phyloP scores from a whole-genome alignment of 2,888 invertebrate genomes.

The Hybos culiciformis region DNA sequence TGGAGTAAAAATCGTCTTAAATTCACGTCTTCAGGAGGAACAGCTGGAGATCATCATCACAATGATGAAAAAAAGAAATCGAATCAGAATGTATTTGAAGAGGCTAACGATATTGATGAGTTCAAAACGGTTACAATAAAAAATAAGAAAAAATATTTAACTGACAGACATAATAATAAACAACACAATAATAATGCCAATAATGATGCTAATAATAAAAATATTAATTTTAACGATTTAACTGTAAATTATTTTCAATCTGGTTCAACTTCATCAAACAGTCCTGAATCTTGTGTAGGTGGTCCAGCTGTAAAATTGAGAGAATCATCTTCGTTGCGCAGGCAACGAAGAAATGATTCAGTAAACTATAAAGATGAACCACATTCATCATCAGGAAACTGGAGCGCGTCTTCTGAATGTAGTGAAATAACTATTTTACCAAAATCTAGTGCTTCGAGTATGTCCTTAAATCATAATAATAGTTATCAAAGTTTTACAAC shows the following conservation, averaged over 20 bases:
- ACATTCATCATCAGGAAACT: slow-evolving; percentile 85
- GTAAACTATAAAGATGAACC: slow-evolving; percentile 57
- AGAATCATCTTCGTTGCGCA: slow-evolving; percentile 56
- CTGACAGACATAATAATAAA: not conserved
- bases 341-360: slow-evolving; percentile 50
- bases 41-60: slow-evolving; percentile 34
- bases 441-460: slow-evolving; percentile 56
- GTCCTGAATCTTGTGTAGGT: not conserved
- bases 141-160: not conserved
- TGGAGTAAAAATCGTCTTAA: slow-evolving; percentile 71
- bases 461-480: slow-evolving; percentile 46
- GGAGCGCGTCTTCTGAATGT: slow-evolving; percentile 87
- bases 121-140: not conserved
- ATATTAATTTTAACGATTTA: no score
- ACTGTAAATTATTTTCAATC: not conserved
- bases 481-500: slow-evolving; percentile 26
- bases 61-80: slow-evolving; percentile 24
- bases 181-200: not conserved
- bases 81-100: slow-evolving; percentile 36
- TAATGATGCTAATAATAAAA: not conserved
- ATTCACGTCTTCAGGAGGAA: slow-evolving; percentile 47
- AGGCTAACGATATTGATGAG: slow-evolving; percentile 23
- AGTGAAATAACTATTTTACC: slow-evolving; percentile 63
- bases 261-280: slow-evolving; percentile 1
- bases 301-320: slow-evolving; percentile 55